Conservation (phyloP, 2,888 invertebrate genomes). For the Arge pagana region DNA sequence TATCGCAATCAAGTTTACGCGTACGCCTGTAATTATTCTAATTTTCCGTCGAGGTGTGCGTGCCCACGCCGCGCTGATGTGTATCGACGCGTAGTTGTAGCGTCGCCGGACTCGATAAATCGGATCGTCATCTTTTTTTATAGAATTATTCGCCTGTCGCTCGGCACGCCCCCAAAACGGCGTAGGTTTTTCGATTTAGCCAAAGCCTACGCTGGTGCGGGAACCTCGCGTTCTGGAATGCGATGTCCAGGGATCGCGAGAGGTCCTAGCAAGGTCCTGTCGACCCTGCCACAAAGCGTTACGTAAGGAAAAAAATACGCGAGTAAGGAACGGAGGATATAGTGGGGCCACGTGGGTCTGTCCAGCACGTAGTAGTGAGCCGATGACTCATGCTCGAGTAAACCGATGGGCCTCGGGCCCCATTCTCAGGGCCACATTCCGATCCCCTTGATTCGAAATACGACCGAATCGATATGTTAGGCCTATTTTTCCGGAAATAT, state of each 20-base stretch:
- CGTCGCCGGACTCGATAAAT: background rate
- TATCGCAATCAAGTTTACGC: background rate
- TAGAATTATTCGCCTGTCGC: background rate
- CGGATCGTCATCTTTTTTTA: conserved; percentile 4
- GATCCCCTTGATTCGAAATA: conserved; percentile 45
- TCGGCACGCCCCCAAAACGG: background rate
- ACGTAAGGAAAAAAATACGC: conserved; percentile 28
- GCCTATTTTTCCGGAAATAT: too few species aligned
- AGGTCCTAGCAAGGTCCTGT: background rate
- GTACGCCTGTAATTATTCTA: background rate
- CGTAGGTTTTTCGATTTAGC: background rate
- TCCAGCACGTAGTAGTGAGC: background rate
- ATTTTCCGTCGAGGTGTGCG: background rate
- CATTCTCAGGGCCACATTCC: conserved; percentile 40
- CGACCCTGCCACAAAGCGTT: conserved; percentile 20
- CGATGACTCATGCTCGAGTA: conserved; percentile 11
- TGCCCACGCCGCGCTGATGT: background rate
- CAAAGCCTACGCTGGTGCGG: conserved; percentile 21
- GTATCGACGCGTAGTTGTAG: background rate
- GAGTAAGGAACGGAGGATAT: conserved; percentile 16
- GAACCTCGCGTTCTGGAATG: conserved; percentile 28
- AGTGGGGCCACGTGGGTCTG: conserved; percentile 16
- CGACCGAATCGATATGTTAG: background rate
- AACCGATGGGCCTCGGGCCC: conserved; percentile 6
- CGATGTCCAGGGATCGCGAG: conserved; percentile 12